Base-by-base conservation (phyloP, 2,888 invertebrate genomes). In the Spilosoma lubricipeda region DNA sequence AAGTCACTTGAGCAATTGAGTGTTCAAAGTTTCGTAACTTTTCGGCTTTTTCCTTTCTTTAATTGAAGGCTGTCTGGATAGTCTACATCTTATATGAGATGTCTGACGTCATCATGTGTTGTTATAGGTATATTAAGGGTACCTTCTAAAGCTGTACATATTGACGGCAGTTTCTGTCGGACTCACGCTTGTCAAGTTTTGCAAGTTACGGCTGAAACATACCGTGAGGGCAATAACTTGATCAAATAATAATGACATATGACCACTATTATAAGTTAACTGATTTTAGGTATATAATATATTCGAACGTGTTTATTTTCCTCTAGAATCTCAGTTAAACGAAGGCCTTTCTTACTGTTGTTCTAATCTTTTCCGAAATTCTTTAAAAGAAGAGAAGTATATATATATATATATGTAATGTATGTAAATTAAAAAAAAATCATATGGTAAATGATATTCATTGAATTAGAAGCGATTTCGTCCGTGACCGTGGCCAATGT, bases 401-500 rank as follows among this genome's bases (percentile, higher is more conserved):
- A n/a, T n/a, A n/a, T n/a, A n/a, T n/a, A n/a, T n/a, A 20, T 48
- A 20, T 20, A 20, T 20, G 5, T 13, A 48, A 48, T 48, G 1
- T 48, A 48, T 48, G 48, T 18, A 48, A n/a, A n/a, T 23, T 9
- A 52, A 23, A 52, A 52, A 4, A 23, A 52, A 52, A 36, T 33
- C 15, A 27, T 27, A 13, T 52, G n/a, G 27, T 27, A 15, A 59
- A 59, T 27, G 15, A 27, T 59, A 59, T 59, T 59, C 15, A 27
- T 59, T 56, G 56, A 56, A 56, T 56, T n/a, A 56, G 56, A 74
- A 70, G 9, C 59, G 66, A 73, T 71, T 74, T 20, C 36, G 48
- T 71, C 65, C 66, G 67, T 66, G 70, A 66, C 70, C 59, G 20
- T 33, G 27, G 36, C 66, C 45, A 59, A n/a, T 72, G 15, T 72